A percentile compares a stretch with the other conserved stretches of the same genome.
phyloP scores from a whole-genome alignment of 2,888 invertebrate genomes.

The Ditylenchus weischeri region DNA sequence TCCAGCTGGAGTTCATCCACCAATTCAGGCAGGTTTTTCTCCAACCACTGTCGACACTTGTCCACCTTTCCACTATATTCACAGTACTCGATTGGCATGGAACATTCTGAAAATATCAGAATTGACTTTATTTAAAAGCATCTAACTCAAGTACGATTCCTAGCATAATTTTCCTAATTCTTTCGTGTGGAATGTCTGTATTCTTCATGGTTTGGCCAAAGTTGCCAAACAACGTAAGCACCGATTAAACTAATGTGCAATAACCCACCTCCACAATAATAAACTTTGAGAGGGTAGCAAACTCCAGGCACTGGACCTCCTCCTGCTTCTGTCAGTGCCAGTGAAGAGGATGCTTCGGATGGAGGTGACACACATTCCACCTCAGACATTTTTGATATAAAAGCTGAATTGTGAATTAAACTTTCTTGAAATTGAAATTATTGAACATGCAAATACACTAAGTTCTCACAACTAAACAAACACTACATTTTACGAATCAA shows the following conservation, averaged over 20 bases:
- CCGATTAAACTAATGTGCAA: background rate
- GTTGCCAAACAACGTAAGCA: too few relatives aligned
- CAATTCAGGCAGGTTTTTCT: slow-evolving; percentile 85
- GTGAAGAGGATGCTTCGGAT: background rate
- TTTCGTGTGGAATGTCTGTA: too few relatives aligned
- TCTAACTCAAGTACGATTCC: background rate
- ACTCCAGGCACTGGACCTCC: slow-evolving; percentile 38
- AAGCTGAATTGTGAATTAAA: background rate
- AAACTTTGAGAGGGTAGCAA: slow-evolving; percentile 45
- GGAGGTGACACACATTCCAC: slow-evolving; percentile 13
- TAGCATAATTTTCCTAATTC: background rate
- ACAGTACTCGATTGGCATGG: slow-evolving; percentile 74
- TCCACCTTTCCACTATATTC: slow-evolving; percentile 96
- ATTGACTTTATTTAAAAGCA: background rate
- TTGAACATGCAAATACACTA: background rate
- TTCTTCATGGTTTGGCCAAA: too few relatives aligned
- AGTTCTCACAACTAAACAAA: too few relatives aligned
- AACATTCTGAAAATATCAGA: slow-evolving; percentile 41
- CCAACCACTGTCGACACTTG: slow-evolving; percentile 86
- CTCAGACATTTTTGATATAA: slow-evolving; percentile 4
- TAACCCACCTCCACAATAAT: slow-evolving; percentile 49
- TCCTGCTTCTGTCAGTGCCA: slow-evolving; percentile 6
- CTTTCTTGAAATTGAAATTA: slow-evolving; percentile 1
- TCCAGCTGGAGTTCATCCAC: slow-evolving; percentile 72
- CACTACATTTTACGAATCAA: too few relatives aligned